These are phyloP conservation scores for Athene cunicularia DNA, from an alignment of 2,113 vertebrate genomes.

Conservation along the genomic window DNA sequence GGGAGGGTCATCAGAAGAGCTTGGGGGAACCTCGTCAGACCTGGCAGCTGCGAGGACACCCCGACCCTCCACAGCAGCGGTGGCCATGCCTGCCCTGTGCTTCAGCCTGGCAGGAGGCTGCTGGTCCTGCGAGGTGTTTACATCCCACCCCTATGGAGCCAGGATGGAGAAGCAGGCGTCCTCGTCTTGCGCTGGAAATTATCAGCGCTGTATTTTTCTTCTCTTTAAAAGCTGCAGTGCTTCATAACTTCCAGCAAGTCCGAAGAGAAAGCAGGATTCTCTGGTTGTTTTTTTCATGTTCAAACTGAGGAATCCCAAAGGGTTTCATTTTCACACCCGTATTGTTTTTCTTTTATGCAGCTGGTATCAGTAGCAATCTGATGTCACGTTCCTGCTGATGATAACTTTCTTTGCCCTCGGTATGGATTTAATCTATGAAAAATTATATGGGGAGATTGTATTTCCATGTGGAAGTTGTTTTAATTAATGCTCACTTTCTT, in stretches of 20 bases:
- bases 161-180: background rate
- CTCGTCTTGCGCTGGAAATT: background rate
- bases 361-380: background rate
- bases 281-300: background rate
- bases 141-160: background rate
- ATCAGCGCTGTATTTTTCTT: background rate
- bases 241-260: background rate
- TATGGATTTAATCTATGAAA: background rate
- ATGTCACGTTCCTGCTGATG: background rate
- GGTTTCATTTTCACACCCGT: background rate
- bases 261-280: background rate
- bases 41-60: background rate
- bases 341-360: background rate
- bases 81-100: too few relatives aligned
- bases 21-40: background rate
- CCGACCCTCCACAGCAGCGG: too few relatives aligned
- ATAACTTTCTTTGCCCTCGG: background rate
- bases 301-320: background rate
- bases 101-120: background rate
- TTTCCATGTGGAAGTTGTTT: background rate
- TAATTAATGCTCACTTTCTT: slow-evolving; percentile 1
- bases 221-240: background rate
- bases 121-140: background rate
- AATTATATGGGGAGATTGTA: background rate
- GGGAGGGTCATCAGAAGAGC: background rate